Evolutionary conservation across 2,888 invertebrate species (phyloP).

Genomic region (Therioaphis trifolii): DNA sequence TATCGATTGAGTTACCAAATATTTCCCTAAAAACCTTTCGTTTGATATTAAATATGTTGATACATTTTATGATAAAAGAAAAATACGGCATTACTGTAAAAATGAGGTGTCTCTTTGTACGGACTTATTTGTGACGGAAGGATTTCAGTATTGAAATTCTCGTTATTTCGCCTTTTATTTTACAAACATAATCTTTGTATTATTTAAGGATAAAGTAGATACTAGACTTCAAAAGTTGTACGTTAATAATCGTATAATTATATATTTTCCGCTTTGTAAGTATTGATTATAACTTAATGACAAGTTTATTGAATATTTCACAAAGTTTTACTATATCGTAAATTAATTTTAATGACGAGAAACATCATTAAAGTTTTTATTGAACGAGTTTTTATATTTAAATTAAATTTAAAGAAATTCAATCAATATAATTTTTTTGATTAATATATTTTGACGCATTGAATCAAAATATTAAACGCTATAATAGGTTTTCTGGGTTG

Average conservation of each 20-base stretch:
- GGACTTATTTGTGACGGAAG: not conserved
- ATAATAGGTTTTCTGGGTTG: not conserved
- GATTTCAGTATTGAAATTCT: not conserved
- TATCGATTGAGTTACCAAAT: not conserved
- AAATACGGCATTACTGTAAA: not conserved
- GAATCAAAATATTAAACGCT: not conserved
- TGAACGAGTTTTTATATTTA: not conserved
- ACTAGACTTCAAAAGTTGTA: not conserved
- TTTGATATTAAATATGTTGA: too few relatives aligned
- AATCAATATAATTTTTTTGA: too few relatives aligned
- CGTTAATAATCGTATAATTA: not conserved
- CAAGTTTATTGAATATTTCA: constrained; percentile 19
- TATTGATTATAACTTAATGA: constrained; percentile 12
- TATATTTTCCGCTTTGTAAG: not conserved
- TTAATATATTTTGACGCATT: not conserved
- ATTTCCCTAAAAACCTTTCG: too few relatives aligned
- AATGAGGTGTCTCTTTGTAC: too few relatives aligned
- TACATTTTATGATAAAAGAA: not conserved
- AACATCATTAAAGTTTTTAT: constrained; percentile 29
- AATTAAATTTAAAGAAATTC: constrained; percentile 8
- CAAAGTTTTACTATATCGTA: constrained; percentile 27
- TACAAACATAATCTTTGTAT: not conserved
- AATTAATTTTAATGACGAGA: constrained; percentile 37
- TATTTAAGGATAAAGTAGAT: not conserved
- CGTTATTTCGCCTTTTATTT: not conserved